Evolutionary conservation across 2,888 invertebrate species (phyloP), one percentile per base, ranked within the genome.

Genomic region (Dimorphilus gyrociliatus): DNA sequence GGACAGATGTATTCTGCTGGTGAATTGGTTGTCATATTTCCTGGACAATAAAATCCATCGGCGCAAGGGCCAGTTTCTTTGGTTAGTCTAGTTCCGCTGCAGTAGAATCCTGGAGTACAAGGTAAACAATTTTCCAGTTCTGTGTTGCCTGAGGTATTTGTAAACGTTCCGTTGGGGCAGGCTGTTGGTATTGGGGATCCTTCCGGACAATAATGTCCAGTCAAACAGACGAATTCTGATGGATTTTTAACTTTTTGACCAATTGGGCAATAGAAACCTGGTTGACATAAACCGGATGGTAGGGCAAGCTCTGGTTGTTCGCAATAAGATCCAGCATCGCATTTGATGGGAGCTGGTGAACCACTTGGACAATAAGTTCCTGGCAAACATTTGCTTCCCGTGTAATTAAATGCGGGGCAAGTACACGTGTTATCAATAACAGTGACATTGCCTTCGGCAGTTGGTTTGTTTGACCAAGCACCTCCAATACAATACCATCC

Each of bases 401-500:
- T 55, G 37, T 43, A 49, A 37, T 52, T 50, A 30, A 40, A 39
- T 10, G 41, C 52, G 16, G 47, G 45, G 30, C 56, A 56, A 17
- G 45, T 41, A 39, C 56, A 56, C 33, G 50, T 37, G n/a, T n/a
- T n/a, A 33, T 55, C 52, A 13, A 51, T 46, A 19, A 29, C 32
- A 18, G 44, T 50, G 41, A 41, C 53, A 41, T 55, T 55, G 23
- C 54, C 54, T 55, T 39, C 17, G 7, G 49, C 42, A 3, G 45
- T 33, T 4, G 55, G 55, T 34, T 44, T 42, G 23, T 39, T 25
- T 10, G 41, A 35, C 4, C 32, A 35, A 5, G 55, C 47, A 2
- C 50, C 51, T 16, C 52, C 53, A n/a, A 50, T 44, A 38, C 56
- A 57, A 47, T 48, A 57, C 48, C 50, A 57, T 3, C 57, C 57